Evolutionary conservation across 2,797 vertebrate genomes (phyloP).

Genomic region (Tapirus indicus): DNA sequence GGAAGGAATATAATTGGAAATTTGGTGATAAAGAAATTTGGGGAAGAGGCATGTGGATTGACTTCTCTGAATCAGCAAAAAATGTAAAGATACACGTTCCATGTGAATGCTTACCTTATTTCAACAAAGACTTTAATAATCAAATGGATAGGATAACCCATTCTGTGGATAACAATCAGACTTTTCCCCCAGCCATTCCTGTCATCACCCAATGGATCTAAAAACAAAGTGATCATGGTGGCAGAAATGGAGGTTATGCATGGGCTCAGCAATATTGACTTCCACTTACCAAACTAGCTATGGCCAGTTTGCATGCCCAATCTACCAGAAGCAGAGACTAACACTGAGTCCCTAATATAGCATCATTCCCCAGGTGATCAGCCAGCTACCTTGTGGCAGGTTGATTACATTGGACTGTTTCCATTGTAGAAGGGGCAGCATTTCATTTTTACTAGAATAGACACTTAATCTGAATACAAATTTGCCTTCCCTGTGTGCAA

Average conservation of each 20-base stretch:
- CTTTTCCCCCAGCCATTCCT: background rate
- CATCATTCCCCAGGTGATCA: too few species aligned
- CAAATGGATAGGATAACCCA: background rate
- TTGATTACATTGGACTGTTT: background rate
- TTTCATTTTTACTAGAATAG: background rate
- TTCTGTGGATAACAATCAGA: background rate
- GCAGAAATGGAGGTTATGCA: background rate
- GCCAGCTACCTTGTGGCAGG: too few species aligned
- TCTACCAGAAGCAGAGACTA: background rate
- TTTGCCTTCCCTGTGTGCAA: background rate
- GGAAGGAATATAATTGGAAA: too few species aligned
- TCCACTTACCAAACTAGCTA: background rate
- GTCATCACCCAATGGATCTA: background rate
- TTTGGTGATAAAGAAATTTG: too few species aligned
- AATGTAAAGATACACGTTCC: background rate
- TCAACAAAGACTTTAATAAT: background rate
- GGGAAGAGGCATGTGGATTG: background rate
- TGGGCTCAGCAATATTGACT: background rate
- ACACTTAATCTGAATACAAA: too few species aligned
- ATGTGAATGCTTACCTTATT: background rate
- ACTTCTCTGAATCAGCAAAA: background rate
- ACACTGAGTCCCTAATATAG: background rate
- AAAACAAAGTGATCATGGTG: background rate
- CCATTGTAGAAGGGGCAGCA: background rate
- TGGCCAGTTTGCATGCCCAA: background rate